Evolutionary conservation across 2,888 invertebrate species (phyloP).

Genomic region (Stegophylla sp.): DNA sequence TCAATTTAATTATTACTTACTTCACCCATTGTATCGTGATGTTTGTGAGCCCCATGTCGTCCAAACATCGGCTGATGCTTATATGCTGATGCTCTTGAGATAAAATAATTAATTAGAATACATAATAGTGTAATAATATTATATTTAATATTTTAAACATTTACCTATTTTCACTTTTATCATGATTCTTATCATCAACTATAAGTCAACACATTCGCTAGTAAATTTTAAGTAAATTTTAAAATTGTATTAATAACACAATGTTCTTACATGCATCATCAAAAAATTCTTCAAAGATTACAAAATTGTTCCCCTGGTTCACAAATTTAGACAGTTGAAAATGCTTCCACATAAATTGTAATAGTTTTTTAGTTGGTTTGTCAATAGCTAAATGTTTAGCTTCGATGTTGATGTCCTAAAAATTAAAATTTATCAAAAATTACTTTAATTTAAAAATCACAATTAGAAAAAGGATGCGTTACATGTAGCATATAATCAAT

Average conservation of each 20-base stretch:
- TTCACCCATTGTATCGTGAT: conserved; percentile 51
- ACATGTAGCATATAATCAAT: conserved; percentile 90
- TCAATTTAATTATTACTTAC: neutral
- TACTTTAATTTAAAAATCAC: neutral
- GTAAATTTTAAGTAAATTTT: neutral
- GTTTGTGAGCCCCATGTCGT: conserved; percentile 51
- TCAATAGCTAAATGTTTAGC: conserved; percentile 86
- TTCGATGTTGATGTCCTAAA: conserved; percentile 73
- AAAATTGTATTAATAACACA: neutral
- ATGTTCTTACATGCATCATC: neutral
- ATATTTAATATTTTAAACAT: neutral
- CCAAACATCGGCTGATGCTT: conserved; percentile 38
- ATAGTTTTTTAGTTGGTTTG: conserved; percentile 87
- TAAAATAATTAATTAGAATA: neutral
- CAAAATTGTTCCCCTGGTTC: conserved; percentile 49
- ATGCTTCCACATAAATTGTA: conserved; percentile 83
- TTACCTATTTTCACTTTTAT: conserved; percentile 14
- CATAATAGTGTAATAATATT: neutral
- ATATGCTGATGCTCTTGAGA: conserved; percentile 20
- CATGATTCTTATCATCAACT: conserved; percentile 11
- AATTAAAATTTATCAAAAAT: conserved; percentile 60
- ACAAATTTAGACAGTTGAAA: conserved; percentile 64
- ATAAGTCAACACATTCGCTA: neutral
- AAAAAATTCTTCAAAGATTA: conserved; percentile 47
- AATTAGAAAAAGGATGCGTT: conserved; percentile 55